Conservation (phyloP, 2,113 vertebrate species). For the Chaenogobius annularis region DNA sequence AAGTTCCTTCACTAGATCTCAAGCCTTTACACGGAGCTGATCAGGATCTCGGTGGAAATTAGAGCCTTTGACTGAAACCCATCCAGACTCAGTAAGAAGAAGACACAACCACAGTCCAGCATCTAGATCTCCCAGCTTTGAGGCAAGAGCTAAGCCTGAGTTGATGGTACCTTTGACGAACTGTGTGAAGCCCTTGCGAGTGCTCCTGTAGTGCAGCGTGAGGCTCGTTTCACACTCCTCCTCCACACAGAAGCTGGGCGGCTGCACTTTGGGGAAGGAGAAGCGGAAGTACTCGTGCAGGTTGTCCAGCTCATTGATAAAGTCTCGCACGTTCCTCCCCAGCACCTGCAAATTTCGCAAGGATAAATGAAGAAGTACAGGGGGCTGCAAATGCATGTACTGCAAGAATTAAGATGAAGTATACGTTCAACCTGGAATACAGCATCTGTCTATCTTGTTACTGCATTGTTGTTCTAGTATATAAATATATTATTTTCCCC, state of each 20-base stretch:
- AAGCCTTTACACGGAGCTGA: no score
- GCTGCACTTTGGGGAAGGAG: slow-evolving; percentile 80
- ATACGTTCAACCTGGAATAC: no score
- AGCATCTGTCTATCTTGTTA: no score
- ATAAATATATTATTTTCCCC: no score
- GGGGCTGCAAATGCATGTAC: no score
- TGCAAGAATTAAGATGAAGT: neutral
- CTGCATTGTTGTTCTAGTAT: no score
- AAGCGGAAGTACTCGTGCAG: slow-evolving; percentile 80
- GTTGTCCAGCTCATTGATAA: slow-evolving; percentile 80
- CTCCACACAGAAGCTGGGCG: slow-evolving; percentile 78
- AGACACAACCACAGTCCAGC: neutral
- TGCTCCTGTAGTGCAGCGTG: slow-evolving; percentile 76
- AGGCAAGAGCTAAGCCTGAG: neutral
- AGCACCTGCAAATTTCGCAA: slow-evolving; percentile 55
- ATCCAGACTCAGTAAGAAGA: neutral
- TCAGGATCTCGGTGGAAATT: no score
- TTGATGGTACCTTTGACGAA: slow-evolving; percentile 74
- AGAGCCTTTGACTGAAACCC: no score
- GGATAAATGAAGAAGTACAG: neutral
- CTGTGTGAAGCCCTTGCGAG: slow-evolving; percentile 77
- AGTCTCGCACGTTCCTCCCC: slow-evolving; percentile 76
- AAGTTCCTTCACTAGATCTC: no score
- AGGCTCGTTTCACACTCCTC: slow-evolving; percentile 78
- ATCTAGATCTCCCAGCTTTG: neutral